These are phyloP conservation scores for Macrosiphum euphorbiae DNA, from an alignment of 2,888 invertebrate species.

Conservation along the genomic window DNA sequence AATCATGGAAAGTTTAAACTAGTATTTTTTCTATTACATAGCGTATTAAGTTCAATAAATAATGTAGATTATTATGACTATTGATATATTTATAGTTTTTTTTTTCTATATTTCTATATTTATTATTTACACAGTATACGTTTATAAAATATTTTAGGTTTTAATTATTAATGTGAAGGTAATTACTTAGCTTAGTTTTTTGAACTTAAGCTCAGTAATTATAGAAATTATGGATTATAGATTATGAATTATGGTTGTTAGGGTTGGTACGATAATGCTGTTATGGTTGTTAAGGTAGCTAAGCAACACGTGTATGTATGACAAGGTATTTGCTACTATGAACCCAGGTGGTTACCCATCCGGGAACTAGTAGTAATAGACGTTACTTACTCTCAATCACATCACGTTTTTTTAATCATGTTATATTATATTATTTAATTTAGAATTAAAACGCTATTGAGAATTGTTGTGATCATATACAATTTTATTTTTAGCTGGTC, in stretches of 20 bases:
- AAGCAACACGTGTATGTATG: no score
- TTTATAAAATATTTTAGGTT: background rate
- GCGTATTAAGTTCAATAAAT: background rate
- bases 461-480: slow-evolving; percentile 49
- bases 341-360: no score
- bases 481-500: slow-evolving; percentile 77
- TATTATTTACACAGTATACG: background rate
- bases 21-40: background rate
- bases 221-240: no score
- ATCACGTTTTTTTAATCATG: background rate
- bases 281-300: no score
- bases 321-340: no score
- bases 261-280: no score
- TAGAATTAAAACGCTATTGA: background rate
- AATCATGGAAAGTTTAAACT: background rate
- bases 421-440: background rate
- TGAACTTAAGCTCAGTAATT: no score
- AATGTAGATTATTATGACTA: background rate
- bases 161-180: background rate
- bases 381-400: no score
- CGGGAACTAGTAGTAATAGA: no score
- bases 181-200: background rate
- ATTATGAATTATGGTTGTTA: no score
- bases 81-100: background rate
- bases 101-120: background rate